A percentile compares a stretch with the other conserved stretches of the same genome.
Conservation (phyloP, 2,797 vertebrate genomes). For the Stomatorhinus walkeri region DNA sequence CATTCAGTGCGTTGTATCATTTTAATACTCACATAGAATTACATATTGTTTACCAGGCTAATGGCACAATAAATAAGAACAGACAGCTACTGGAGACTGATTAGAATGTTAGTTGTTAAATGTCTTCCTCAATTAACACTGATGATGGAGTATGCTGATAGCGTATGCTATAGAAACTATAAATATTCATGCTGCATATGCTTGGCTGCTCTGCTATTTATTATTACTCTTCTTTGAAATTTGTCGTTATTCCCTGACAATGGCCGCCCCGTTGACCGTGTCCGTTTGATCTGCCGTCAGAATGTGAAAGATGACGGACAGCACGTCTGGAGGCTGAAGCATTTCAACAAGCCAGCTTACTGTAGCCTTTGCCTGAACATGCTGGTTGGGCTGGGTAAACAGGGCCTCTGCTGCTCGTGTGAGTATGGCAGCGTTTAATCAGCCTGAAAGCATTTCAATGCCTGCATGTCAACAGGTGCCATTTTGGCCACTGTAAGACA, state of each 20-base stretch:
- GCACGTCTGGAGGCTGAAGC: constrained; percentile 90
- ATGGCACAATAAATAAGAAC: constrained; percentile 11
- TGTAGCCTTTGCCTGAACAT: constrained; percentile 93
- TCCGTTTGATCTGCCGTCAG: constrained; percentile 47
- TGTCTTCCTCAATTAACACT: constrained; percentile 19
- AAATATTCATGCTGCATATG: constrained; percentile 7
- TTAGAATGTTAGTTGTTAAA: constrained; percentile 5
- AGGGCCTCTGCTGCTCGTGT: constrained; percentile 94
- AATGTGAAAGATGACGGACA: constrained; percentile 93
- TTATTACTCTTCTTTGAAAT: neutral
- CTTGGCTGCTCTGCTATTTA: neutral
- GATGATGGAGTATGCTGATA: constrained; percentile 10
- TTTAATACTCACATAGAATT: neutral
- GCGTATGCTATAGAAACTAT: neutral
- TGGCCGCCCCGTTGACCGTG: neutral
- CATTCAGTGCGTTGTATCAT: neutral
- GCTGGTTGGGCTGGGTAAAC: constrained; percentile 87
- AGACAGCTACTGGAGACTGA: constrained; percentile 16
- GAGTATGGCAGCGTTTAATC: constrained; percentile 47
- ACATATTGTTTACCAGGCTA: constrained; percentile 12
- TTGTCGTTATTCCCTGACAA: neutral
- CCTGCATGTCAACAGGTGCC: neutral
- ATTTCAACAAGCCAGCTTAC: constrained; percentile 94
- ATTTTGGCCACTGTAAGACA: neutral
- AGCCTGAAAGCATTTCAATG: neutral